Conservation (phyloP, 2,888 invertebrate species). For the Salticus scenicus region DNA sequence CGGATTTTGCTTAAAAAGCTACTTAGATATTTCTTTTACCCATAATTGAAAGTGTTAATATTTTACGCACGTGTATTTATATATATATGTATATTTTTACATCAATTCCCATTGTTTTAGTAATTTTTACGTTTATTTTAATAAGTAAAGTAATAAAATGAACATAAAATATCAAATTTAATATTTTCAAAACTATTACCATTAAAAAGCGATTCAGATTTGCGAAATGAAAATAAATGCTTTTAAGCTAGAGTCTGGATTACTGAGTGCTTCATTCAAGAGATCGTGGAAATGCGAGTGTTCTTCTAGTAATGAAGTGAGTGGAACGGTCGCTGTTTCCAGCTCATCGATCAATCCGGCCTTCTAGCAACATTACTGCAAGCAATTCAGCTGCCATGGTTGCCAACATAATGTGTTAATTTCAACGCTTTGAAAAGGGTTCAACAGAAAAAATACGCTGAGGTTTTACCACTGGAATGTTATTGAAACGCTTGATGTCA, state of each 20-base stretch:
- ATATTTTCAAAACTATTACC: too few relatives aligned
- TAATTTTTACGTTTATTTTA: too few relatives aligned
- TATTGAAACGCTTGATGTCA: slow-evolving; percentile 24
- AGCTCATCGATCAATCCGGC: slow-evolving; percentile 60
- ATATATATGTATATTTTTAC: too few relatives aligned
- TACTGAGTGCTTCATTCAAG: slow-evolving; percentile 57
- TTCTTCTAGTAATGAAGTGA: slow-evolving; percentile 53
- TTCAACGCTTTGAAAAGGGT: slow-evolving; percentile 60
- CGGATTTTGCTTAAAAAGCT: too few relatives aligned
- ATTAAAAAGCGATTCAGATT: too few relatives aligned
- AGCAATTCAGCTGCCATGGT: slow-evolving; percentile 51
- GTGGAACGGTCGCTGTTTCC: slow-evolving; percentile 35
- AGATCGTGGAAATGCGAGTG: slow-evolving; percentile 33
- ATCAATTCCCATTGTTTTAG: too few relatives aligned
- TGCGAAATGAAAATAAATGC: too few relatives aligned
- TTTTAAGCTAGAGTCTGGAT: slow-evolving; percentile 38
- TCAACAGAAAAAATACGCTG: slow-evolving; percentile 34
- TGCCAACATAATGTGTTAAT: slow-evolving; percentile 62
- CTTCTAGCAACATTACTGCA: slow-evolving; percentile 47
- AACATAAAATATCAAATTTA: too few relatives aligned
- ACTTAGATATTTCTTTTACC: too few relatives aligned
- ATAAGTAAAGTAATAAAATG: too few relatives aligned
- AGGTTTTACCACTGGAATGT: slow-evolving; percentile 51
- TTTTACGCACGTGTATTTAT: too few relatives aligned
- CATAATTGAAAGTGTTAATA: too few relatives aligned